Percentiles rank a stretch among this genome's conserved stretches.
Evolutionary conservation across 2,888 invertebrate species (phyloP).

Genomic region (Eupithecia centaureata): DNA sequence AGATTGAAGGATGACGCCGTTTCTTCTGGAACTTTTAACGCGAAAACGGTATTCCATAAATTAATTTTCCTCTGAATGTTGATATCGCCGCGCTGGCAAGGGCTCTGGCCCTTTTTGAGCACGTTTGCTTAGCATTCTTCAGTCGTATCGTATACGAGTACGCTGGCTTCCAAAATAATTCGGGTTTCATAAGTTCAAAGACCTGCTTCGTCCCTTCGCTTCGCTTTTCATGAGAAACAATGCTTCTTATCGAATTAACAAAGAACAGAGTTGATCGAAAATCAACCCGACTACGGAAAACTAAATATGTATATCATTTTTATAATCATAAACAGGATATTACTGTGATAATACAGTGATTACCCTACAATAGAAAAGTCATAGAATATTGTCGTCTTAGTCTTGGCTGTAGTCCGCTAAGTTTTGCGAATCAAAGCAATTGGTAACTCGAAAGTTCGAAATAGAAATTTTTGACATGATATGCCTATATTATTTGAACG

Average conservation of each 20-base stretch:
- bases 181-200: not conserved
- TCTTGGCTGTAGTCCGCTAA: not conserved
- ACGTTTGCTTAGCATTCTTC: slow-evolving; percentile 22
- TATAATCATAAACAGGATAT: not conserved
- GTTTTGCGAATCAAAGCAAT: not conserved
- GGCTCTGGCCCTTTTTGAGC: not conserved
- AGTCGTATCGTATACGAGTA: not conserved
- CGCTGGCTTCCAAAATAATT: not conserved
- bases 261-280: not conserved
- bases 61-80: slow-evolving; percentile 5
- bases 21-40: slow-evolving; percentile 52
- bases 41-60: slow-evolving; percentile 63
- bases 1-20: slow-evolving; percentile 64
- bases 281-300: not conserved
- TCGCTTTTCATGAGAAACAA: not conserved
- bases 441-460: not conserved
- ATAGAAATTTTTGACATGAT: not conserved
- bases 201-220: not conserved
- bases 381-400: not conserved
- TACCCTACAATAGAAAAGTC: not conserved
- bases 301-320: not conserved
- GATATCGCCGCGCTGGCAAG: not conserved
- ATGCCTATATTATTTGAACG: not conserved
- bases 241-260: not conserved
- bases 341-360: too few relatives aligned